These are phyloP conservation scores for Pharmacophagus antenor DNA, from an alignment of 2,888 invertebrate genomes.

Conservation along the genomic window DNA sequence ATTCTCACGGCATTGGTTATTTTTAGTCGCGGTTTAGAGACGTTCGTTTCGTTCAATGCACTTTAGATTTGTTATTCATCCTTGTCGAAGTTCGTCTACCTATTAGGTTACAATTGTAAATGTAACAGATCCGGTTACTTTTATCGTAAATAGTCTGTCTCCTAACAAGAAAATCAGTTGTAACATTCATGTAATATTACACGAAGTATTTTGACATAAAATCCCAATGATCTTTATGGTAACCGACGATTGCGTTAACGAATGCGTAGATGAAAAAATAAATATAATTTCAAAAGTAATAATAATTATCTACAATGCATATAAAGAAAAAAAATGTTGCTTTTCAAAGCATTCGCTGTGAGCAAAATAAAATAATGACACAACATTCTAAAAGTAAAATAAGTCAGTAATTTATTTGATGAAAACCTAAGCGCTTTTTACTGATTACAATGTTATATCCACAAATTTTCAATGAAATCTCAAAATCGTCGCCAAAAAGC, in stretches of 20 bases:
- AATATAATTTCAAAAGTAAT: too few species aligned
- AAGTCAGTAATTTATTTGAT: too few species aligned
- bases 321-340: too few species aligned
- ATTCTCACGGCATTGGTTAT: slow-evolving; percentile 52
- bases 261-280: too few species aligned
- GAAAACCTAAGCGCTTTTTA: too few species aligned
- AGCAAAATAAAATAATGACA: too few species aligned
- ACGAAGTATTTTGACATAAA: not conserved
- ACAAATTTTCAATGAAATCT: not conserved
- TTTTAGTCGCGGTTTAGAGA: slow-evolving; percentile 47
- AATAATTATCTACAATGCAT: too few species aligned
- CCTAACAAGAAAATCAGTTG: not conserved
- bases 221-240: too few species aligned
- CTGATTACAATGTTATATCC: too few species aligned
- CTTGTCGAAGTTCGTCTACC: slow-evolving; percentile 29
- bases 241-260: too few species aligned
- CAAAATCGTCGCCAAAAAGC: not conserved
- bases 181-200: not conserved
- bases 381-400: too few species aligned
- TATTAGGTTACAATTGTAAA: not conserved
- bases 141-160: not conserved
- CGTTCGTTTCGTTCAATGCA: slow-evolving; percentile 24
- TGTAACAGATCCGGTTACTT: not conserved
- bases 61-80: slow-evolving; percentile 29
- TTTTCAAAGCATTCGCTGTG: too few species aligned